phyloP scores from a whole-genome alignment of 35 echinoderm and acorn worm genomes.

The Ophioderma brevispina region DNA sequence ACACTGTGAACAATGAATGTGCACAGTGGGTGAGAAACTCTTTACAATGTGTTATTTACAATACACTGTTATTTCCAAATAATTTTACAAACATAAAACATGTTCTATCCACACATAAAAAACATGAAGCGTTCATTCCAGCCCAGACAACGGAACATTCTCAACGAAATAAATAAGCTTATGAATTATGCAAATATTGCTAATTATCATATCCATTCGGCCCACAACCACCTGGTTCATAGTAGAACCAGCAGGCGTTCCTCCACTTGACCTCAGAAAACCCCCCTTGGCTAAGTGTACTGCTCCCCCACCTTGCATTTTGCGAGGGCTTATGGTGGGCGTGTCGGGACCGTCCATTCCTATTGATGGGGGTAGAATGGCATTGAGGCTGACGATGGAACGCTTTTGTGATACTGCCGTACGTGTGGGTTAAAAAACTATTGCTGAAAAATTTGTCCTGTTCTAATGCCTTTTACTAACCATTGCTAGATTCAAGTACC shows the following conservation, averaged over 20 bases:
- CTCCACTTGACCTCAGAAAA: constrained; percentile 85
- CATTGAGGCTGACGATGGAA: constrained; percentile 97
- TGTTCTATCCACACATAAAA: no score
- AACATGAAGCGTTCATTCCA: no score
- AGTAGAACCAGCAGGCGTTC: constrained; percentile 33
- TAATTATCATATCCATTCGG: no score
- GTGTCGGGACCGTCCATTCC: constrained; percentile 55
- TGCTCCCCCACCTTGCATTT: constrained; percentile 18
- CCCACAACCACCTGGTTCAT: constrained; percentile 44
- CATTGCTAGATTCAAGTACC: no score
- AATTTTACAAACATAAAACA: no score
- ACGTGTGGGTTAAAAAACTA: constrained; percentile 84
- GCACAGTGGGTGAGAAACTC: no score
- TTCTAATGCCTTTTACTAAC: constrained; percentile 93
- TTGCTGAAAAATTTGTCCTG: constrained; percentile 92
- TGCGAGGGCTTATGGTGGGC: constrained; percentile 75
- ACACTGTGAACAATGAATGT: no score
- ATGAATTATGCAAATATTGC: not conserved
- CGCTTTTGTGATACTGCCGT: constrained; percentile 82
- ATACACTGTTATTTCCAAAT: no score
- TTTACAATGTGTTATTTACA: no score
- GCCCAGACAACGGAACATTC: no score
- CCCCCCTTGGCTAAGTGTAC: constrained; percentile 55
- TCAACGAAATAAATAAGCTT: no score
- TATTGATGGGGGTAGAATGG: constrained; percentile 67